Evolutionary conservation across 2,888 invertebrate genomes (phyloP).

Genomic region (Parnassius glacialis): DNA sequence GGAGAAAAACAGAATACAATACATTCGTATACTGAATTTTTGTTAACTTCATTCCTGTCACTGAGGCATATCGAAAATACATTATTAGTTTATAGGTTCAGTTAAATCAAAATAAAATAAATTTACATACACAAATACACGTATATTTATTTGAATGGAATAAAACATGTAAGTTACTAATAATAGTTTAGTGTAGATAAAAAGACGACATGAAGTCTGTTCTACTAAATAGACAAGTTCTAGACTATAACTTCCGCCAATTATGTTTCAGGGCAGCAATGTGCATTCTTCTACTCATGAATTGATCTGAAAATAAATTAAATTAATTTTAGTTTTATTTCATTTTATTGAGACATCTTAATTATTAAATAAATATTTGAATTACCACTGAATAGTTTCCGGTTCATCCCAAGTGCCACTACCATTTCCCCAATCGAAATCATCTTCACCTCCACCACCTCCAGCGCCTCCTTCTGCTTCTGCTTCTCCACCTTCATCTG

Average conservation of each 20-base stretch:
- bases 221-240: not conserved
- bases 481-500: not conserved
- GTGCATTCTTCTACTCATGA: not conserved
- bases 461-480: constrained; percentile 1
- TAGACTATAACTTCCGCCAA: not conserved
- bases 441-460: constrained; percentile 19
- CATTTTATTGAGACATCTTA: not conserved
- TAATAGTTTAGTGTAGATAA: not conserved
- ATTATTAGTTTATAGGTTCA: no score
- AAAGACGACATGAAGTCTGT: not conserved
- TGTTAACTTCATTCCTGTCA: no score
- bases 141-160: not conserved
- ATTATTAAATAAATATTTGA: no score
- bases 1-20: no score
- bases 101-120: not conserved
- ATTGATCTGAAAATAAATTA: not conserved
- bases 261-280: not conserved
- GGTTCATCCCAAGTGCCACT: constrained; percentile 43
- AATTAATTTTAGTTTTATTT: not conserved
- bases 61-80: no score
- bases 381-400: constrained; percentile 22
- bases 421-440: constrained; percentile 45
- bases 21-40: no score
- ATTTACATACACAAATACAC: not conserved
- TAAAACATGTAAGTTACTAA: not conserved